Percentiles rank a stretch among this genome's conserved stretches.
Evolutionary conservation across 2,888 invertebrate species (phyloP).

Genomic region (Dorcus parallelipipedus): DNA sequence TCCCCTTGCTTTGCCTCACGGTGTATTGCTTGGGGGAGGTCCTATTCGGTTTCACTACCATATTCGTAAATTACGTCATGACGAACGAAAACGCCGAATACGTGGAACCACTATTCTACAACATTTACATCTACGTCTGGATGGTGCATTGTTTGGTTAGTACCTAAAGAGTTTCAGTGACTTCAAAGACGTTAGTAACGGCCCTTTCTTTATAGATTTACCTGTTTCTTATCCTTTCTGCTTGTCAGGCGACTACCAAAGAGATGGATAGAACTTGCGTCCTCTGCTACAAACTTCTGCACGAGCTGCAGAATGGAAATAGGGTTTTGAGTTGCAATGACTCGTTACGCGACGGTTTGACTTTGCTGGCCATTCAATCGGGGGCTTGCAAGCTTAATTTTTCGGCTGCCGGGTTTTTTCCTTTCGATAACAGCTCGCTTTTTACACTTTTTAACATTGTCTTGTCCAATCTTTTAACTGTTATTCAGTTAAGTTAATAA

Average conservation of each 20-base stretch:
- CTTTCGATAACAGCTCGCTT: conserved; percentile 20
- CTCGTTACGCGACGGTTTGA: conserved; percentile 14
- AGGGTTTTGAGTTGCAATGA: conserved; percentile 9
- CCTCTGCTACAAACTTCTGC: conserved; percentile 24
- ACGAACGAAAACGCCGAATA: too few relatives aligned
- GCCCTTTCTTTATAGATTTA: background rate
- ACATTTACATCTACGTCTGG: too few relatives aligned
- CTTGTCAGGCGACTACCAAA: conserved; percentile 25
- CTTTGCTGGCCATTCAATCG: conserved; percentile 20
- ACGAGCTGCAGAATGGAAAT: conserved; percentile 19
- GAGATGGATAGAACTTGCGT: conserved; percentile 26
- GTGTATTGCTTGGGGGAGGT: background rate
- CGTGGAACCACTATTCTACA: too few relatives aligned
- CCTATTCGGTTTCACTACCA: background rate
- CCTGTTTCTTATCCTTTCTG: conserved; percentile 22
- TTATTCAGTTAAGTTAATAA: conserved; percentile 20
- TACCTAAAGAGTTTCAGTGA: too few relatives aligned
- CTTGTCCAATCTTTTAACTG: conserved; percentile 21
- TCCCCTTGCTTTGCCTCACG: too few relatives aligned
- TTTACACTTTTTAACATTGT: conserved; percentile 22
- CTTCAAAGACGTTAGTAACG: too few relatives aligned
- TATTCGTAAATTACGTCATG: too few relatives aligned
- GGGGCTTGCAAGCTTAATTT: conserved; percentile 5
- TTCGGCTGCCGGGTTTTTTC: conserved; percentile 23
- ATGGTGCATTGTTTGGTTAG: too few relatives aligned